Conservation (phyloP, 2,113 vertebrate species). For the Podiceps cristatus region DNA sequence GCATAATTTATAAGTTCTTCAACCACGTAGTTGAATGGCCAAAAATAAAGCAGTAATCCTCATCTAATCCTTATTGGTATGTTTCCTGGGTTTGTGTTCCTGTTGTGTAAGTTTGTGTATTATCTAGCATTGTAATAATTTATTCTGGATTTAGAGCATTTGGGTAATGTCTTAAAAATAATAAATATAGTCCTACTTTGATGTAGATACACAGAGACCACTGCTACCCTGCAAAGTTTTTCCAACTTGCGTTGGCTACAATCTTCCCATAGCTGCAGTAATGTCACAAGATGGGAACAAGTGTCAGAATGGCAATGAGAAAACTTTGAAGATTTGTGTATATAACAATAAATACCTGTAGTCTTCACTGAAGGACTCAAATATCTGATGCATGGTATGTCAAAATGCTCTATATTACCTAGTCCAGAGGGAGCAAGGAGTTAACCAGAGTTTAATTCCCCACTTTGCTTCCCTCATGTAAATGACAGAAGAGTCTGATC, state of each 20-base stretch:
- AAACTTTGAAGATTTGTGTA: not conserved
- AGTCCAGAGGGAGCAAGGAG: not conserved
- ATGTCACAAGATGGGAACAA: not conserved
- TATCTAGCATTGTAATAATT: slow-evolving; percentile 58
- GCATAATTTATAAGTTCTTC: slow-evolving; percentile 32
- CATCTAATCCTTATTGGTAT: slow-evolving; percentile 42
- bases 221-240: not conserved
- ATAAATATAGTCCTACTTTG: slow-evolving; percentile 37
- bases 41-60: slow-evolving; percentile 33
- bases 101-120: slow-evolving; percentile 43
- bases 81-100: slow-evolving; percentile 51
- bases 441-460: slow-evolving; percentile 3
- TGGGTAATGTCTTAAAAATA: slow-evolving; percentile 57
- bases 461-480: not conserved
- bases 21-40: not conserved
- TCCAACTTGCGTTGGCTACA: not conserved
- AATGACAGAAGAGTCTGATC: not conserved
- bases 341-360: not conserved
- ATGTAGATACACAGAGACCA: not conserved
- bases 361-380: not conserved
- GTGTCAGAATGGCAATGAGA: not conserved
- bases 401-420: not conserved
- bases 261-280: not conserved
- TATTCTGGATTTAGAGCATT: slow-evolving; percentile 52
- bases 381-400: not conserved